phyloP scores from a whole-genome alignment of 2,797 vertebrate species.

The Eleutherodactylus coqui region DNA sequence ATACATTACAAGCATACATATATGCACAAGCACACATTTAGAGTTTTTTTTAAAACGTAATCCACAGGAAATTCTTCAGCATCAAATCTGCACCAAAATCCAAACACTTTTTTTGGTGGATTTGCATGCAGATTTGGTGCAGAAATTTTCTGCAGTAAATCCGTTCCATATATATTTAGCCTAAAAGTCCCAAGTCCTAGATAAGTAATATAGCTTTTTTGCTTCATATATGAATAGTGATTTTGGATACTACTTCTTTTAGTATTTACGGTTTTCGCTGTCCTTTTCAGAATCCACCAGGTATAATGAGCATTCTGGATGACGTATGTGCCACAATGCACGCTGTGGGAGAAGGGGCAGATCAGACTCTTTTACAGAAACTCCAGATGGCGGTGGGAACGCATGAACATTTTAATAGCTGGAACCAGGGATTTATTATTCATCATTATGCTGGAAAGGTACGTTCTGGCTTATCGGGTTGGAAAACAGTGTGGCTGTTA shows the following conservation, averaged over 20 bases:
- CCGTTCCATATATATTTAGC: too few species aligned
- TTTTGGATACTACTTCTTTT: neutral
- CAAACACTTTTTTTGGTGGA: too few species aligned
- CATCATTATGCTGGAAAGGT: constrained; percentile 99
- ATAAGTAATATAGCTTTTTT: neutral
- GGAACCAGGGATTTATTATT: constrained; percentile 99
- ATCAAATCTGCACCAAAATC: too few species aligned
- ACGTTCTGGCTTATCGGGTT: neutral
- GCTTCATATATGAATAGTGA: neutral
- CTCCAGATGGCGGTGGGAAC: constrained; percentile 92
- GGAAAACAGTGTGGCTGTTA: neutral
- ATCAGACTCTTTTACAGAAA: constrained; percentile 97
- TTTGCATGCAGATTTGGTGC: too few species aligned
- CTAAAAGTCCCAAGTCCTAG: neutral
- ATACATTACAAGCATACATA: too few species aligned
- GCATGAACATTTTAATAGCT: constrained; percentile 99
- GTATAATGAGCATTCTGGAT: constrained; percentile 95
- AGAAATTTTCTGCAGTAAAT: too few species aligned
- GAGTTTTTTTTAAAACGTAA: too few species aligned
- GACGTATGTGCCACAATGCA: constrained; percentile 99
- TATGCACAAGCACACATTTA: too few species aligned
- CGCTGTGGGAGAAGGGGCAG: constrained; percentile 93
- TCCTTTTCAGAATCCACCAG: constrained; percentile 87
- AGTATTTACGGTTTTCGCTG: neutral
- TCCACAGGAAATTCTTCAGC: too few species aligned